These are phyloP conservation scores for Xenentodon cancila DNA, from an alignment of 2,797 vertebrate species.

Conservation along the genomic window DNA sequence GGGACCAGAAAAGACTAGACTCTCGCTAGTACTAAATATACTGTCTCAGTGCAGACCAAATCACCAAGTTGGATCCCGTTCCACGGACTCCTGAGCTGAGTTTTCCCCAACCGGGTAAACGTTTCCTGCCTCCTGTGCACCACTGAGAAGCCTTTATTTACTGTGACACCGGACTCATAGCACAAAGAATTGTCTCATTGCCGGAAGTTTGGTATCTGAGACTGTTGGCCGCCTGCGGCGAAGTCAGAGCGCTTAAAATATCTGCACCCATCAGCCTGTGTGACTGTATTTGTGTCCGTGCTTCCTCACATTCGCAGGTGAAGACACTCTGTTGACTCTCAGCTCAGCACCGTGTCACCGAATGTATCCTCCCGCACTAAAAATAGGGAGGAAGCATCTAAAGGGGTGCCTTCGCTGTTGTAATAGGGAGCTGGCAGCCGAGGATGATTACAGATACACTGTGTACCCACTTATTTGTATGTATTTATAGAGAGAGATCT, in stretches of 20 bases:
- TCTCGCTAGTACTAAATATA: neutral
- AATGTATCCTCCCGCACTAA: conserved; percentile 48
- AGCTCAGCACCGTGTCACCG: conserved; percentile 39
- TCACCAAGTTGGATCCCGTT: conserved; percentile 8
- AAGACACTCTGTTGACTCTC: conserved; percentile 53
- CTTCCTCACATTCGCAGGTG: conserved; percentile 20
- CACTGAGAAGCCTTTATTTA: neutral
- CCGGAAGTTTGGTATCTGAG: neutral
- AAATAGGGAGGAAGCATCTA: conserved; percentile 52
- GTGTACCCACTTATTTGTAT: conserved; percentile 15
- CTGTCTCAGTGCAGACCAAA: conserved; percentile 1
- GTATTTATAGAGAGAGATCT: conserved; percentile 17
- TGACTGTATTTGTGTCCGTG: neutral
- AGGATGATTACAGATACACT: conserved; percentile 37
- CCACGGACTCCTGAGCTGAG: conserved; percentile 1
- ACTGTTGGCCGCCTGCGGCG: neutral
- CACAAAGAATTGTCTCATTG: conserved; percentile 1
- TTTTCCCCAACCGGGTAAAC: neutral
- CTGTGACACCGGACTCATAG: neutral
- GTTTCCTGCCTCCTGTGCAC: neutral
- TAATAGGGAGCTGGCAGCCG: conserved; percentile 10
- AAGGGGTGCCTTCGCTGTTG: conserved; percentile 27
- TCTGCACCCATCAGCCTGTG: conserved; percentile 2
- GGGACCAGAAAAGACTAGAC: neutral
- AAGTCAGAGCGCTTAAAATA: conserved; percentile 2